Evolutionary conservation across 35 echinoderm and acorn worm species (phyloP).

Genomic region (Patiria miniata): DNA sequence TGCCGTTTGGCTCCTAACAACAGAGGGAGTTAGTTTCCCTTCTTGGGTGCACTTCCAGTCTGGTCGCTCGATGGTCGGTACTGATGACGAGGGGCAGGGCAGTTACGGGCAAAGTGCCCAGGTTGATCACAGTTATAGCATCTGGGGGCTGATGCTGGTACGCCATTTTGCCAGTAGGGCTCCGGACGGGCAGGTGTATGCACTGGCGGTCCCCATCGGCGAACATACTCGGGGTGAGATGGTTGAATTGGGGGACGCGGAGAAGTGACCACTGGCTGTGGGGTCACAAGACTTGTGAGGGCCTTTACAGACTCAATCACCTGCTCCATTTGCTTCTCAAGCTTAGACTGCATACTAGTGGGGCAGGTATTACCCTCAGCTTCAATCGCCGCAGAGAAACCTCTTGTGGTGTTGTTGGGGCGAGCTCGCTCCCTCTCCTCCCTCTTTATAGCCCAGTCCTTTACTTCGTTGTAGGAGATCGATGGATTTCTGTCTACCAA

Average conservation of each 20-base stretch:
- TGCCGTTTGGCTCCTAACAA: slow-evolving; percentile 4
- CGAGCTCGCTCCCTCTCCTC: neutral
- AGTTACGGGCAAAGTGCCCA: neutral
- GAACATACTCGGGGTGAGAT: neutral
- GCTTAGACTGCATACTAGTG: neutral
- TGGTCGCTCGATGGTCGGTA: neutral
- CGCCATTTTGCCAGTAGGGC: neutral
- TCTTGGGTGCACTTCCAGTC: neutral
- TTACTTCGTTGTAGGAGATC: neutral
- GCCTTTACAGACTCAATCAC: neutral
- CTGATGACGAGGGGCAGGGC: neutral
- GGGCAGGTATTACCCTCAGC: neutral
- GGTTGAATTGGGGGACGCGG: neutral
- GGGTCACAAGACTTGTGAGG: neutral
- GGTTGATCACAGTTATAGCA: neutral
- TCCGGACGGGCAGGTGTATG: neutral
- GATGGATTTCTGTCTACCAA: neutral
- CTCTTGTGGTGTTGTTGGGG: neutral
- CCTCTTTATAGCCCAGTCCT: neutral
- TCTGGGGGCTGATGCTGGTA: neutral
- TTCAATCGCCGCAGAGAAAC: neutral
- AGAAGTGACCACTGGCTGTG: neutral
- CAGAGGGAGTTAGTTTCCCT: slow-evolving; percentile 2
- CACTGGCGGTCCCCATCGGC: neutral
- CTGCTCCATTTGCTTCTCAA: slow-evolving; percentile 1